A percentile compares a stretch with the other conserved stretches of the same genome.
phyloP scores from a whole-genome alignment of 2,113 vertebrate genomes.

The Peromyscus leucopus region DNA sequence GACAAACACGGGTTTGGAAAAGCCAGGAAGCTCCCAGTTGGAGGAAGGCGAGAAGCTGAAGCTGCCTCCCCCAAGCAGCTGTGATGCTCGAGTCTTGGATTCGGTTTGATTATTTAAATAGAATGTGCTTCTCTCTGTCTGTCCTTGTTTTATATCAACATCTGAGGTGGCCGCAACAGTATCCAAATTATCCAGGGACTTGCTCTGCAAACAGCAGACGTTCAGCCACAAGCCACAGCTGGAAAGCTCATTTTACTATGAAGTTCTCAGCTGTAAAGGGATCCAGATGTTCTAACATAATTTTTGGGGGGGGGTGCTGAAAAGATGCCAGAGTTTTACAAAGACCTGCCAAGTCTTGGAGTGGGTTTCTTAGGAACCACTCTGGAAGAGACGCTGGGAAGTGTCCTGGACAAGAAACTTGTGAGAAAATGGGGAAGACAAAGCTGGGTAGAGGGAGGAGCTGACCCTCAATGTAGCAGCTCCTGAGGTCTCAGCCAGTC shows the following conservation, averaged over 20 bases:
- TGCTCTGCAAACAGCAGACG: slow-evolving; percentile 64
- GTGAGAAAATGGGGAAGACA: not conserved
- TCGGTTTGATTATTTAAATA: slow-evolving; percentile 66
- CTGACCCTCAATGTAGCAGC: no score
- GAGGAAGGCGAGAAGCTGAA: slow-evolving; percentile 13
- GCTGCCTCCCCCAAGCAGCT: slow-evolving; percentile 59
- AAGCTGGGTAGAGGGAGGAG: not conserved
- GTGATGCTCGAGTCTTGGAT: slow-evolving; percentile 48
- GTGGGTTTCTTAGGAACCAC: slow-evolving; percentile 3
- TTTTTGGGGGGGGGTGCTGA: slow-evolving; percentile 24
- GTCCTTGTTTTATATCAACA: slow-evolving; percentile 77
- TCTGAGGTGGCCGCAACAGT: slow-evolving; percentile 62
- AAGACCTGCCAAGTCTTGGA: slow-evolving; percentile 46
- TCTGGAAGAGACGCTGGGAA: not conserved
- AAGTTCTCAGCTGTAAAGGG: slow-evolving; percentile 55
- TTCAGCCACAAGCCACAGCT: slow-evolving; percentile 66
- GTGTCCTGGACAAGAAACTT: not conserved
- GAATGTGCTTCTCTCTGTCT: slow-evolving; percentile 68
- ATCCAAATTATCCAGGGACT: slow-evolving; percentile 55
- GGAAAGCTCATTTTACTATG: slow-evolving; percentile 37
- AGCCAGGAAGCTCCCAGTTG: not conserved
- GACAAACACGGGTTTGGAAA: not conserved
- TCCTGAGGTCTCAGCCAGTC: not conserved
- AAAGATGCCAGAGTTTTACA: slow-evolving; percentile 54
- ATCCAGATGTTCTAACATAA: slow-evolving; percentile 73